Evolutionary conservation across 2,888 invertebrate species (phyloP).

Genomic region (Nasonia oneida): DNA sequence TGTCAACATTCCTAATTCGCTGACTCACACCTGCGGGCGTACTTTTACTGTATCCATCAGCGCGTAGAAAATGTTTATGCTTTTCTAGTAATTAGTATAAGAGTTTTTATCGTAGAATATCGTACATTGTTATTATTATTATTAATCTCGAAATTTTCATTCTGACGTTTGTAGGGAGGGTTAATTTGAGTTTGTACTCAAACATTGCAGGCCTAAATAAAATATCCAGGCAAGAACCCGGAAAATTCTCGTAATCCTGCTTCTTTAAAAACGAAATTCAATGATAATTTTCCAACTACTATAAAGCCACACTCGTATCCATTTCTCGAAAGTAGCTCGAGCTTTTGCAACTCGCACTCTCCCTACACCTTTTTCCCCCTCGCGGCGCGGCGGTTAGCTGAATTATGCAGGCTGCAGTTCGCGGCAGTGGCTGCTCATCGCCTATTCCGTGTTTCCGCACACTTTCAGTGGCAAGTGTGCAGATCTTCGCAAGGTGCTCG

Average conservation of each 20-base stretch:
- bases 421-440: constrained; percentile 43
- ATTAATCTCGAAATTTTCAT: neutral
- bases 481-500: neutral
- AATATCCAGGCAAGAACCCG: neutral
- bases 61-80: neutral
- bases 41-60: neutral
- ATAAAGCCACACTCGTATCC: neutral
- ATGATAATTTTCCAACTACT: neutral
- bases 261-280: neutral
- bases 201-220: neutral
- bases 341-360: neutral
- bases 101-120: neutral
- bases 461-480: neutral
- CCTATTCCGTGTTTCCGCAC: constrained; percentile 54
- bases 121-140: neutral
- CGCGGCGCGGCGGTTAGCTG: constrained; percentile 6
- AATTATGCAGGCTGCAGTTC: constrained; percentile 52
- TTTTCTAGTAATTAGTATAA: neutral
- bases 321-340: constrained; percentile 4
- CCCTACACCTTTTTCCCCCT: neutral
- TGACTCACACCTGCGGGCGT: neutral
- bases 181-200: no score
- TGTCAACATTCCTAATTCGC: no score
- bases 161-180: neutral
- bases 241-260: neutral